Percentiles rank a stretch among this genome's conserved stretches.
These are phyloP conservation scores for Pristionchus arcanus DNA, from an alignment of 2,888 invertebrate species.

Conservation along the genomic window DNA sequence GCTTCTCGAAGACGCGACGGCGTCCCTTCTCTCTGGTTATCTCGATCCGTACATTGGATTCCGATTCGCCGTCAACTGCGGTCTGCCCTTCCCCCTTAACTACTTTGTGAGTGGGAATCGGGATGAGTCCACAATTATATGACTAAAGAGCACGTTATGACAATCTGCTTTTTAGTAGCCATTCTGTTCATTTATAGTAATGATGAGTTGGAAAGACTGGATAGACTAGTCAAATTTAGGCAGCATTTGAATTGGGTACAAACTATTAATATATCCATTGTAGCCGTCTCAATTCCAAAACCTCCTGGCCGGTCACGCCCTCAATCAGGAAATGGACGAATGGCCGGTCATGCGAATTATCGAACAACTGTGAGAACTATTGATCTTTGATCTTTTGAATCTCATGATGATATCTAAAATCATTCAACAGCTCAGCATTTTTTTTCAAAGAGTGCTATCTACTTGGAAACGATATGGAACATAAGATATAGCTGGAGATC, in stretches of 20 bases:
- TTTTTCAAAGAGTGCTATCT: no score
- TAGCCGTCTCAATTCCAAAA: neutral
- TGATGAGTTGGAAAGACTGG: no score
- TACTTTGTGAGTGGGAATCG: constrained; percentile 11
- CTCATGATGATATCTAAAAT: no score
- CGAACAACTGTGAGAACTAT: constrained; percentile 29
- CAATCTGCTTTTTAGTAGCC: neutral
- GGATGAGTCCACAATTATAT: neutral
- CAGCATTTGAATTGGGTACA: no score
- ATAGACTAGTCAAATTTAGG: no score
- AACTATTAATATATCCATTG: neutral
- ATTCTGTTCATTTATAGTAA: no score
- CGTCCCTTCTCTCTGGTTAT: neutral
- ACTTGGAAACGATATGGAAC: no score
- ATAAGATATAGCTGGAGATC: no score
- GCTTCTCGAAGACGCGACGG: neutral
- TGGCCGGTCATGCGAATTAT: neutral
- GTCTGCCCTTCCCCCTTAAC: neutral
- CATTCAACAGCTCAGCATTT: no score
- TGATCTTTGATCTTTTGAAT: neutral
- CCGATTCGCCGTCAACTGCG: constrained; percentile 6
- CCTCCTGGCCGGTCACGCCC: neutral
- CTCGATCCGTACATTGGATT: neutral
- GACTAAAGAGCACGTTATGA: no score
- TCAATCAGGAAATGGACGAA: neutral